These are phyloP conservation scores for Rhagophthalmus giganteus DNA, from an alignment of 2,888 invertebrate genomes.

Conservation along the genomic window DNA sequence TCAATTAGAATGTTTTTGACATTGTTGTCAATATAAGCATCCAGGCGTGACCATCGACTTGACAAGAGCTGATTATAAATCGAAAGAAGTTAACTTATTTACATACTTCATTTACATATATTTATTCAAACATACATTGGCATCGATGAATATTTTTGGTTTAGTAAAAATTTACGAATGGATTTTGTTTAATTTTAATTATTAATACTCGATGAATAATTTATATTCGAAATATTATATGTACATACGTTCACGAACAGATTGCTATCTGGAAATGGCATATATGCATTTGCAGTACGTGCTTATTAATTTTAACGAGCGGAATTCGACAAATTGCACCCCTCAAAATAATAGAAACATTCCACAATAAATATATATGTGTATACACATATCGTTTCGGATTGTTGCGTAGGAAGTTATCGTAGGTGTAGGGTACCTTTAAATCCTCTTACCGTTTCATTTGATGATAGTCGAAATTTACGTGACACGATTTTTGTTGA, in stretches of 20 bases:
- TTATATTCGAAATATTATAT: conserved; percentile 10
- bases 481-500: conserved; percentile 15
- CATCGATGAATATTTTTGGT: conserved; percentile 10
- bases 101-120: conserved; percentile 38
- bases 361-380: conserved; percentile 11
- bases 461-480: conserved; percentile 24
- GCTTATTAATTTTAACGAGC: no score
- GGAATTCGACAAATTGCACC: no score
- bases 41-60: conserved; percentile 43
- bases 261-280: background rate
- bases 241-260: no score
- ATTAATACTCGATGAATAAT: conserved; percentile 20
- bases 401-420: conserved; percentile 14
- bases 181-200: conserved; percentile 26
- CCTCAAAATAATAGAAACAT: no score
- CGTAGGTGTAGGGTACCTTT: conserved; percentile 17
- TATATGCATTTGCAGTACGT: no score
- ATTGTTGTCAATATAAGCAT: conserved; percentile 46
- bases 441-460: conserved; percentile 28
- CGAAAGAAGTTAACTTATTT: conserved; percentile 41
- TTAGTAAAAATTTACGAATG: conserved; percentile 23
- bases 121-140: conserved; percentile 32
- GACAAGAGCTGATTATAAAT: conserved; percentile 46
- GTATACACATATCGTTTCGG: conserved; percentile 11
- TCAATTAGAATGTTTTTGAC: conserved; percentile 54